Percentiles rank a stretch among this genome's conserved stretches.
Evolutionary conservation across 2,888 invertebrate species (phyloP).

Genomic region (Pheosia tremula): DNA sequence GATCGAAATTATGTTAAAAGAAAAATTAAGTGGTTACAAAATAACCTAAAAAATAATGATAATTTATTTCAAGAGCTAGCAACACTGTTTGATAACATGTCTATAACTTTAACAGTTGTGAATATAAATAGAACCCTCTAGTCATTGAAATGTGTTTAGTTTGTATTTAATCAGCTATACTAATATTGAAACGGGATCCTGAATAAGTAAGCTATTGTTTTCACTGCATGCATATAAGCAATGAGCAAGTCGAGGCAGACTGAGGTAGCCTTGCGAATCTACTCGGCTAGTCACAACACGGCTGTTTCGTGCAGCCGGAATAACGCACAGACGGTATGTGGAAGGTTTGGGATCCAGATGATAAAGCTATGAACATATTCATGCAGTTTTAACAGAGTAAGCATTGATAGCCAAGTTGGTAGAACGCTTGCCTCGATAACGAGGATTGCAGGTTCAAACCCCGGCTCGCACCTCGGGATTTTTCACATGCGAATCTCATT

Average conservation of each 20-base stretch:
- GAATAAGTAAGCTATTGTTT: slow-evolving; percentile 16
- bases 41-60: background rate
- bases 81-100: background rate
- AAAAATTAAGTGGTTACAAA: background rate
- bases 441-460: too few species aligned
- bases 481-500: too few species aligned
- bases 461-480: too few species aligned
- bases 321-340: background rate
- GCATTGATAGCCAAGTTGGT: too few species aligned
- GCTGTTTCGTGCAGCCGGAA: background rate
- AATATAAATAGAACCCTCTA: slow-evolving; percentile 18
- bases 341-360: too few species aligned
- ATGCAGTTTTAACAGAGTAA: background rate
- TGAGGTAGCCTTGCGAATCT: too few species aligned
- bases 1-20: too few species aligned
- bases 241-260: too few species aligned
- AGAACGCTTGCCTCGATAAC: too few species aligned
- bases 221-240: background rate
- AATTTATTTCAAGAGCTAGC: background rate
- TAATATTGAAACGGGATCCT: slow-evolving; percentile 37
- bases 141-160: slow-evolving; percentile 26
- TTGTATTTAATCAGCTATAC: slow-evolving; percentile 37
- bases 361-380: background rate
- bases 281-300: too few species aligned
- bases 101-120: background rate